Conservation (phyloP, 37 sponge, comb jelly and placozoan genomes). For the Haliclona indistincta region DNA sequence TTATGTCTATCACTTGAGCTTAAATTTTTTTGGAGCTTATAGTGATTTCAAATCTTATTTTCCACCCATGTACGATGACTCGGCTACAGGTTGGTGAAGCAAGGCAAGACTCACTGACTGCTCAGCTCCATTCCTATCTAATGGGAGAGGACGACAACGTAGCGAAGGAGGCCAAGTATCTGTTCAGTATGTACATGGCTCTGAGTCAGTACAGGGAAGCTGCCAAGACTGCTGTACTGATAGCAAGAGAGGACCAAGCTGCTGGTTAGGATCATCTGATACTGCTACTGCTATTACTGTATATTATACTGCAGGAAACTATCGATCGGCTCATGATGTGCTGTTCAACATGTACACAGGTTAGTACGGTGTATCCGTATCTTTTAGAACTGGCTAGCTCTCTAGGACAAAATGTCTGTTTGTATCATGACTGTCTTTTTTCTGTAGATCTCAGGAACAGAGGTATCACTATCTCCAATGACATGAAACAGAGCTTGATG, state of each 20-base stretch:
- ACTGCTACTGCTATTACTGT: neutral
- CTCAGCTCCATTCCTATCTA: constrained; percentile 82
- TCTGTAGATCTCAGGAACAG: constrained; percentile 72
- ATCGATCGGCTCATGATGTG: constrained; percentile 89
- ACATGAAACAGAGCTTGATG: constrained; percentile 94
- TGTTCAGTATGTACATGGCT: constrained; percentile 93
- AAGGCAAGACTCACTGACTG: constrained; percentile 69
- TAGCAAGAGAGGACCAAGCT: constrained; percentile 93
- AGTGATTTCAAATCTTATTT: too few species aligned
- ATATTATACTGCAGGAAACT: constrained; percentile 60
- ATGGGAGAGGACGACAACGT: constrained; percentile 89
- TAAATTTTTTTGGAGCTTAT: too few species aligned
- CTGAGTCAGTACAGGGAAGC: constrained; percentile 89
- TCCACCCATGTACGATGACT: neutral
- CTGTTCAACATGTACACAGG: constrained; percentile 92
- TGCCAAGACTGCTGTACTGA: constrained; percentile 89
- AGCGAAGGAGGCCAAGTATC: constrained; percentile 94
- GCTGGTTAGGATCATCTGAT: constrained; percentile 8
- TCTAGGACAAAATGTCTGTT: neutral
- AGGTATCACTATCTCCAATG: constrained; percentile 84
- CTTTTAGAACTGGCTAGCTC: neutral
- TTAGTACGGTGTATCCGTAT: constrained; percentile 24
- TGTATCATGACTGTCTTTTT: neutral
- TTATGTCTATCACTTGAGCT: too few species aligned
- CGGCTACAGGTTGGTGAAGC: constrained; percentile 61